phyloP scores from a whole-genome alignment of 2,113 vertebrate genomes.

The Hippopotamus amphibius region DNA sequence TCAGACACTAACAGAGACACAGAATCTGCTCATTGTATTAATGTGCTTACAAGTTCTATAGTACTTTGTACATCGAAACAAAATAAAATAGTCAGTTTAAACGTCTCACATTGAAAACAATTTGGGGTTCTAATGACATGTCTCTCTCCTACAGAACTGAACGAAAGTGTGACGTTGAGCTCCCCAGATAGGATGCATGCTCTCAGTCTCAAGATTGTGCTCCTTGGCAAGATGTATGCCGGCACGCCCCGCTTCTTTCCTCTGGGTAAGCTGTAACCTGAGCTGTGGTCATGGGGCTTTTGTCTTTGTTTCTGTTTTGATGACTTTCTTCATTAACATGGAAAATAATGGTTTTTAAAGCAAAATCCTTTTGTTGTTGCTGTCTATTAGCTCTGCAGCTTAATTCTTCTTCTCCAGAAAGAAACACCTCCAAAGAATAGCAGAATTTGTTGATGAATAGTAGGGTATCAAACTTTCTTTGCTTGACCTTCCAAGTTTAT shows the following conservation, averaged over 20 bases:
- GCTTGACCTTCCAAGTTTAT: background rate
- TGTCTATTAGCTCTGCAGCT: background rate
- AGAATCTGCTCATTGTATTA: slow-evolving; percentile 13
- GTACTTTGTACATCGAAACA: slow-evolving; percentile 25
- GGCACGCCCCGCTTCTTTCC: slow-evolving; percentile 98
- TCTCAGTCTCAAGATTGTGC: slow-evolving; percentile 94
- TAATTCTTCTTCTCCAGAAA: background rate
- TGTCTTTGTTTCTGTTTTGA: background rate
- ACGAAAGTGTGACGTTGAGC: slow-evolving; percentile 91
- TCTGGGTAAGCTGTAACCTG: slow-evolving; percentile 88
- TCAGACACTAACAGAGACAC: background rate
- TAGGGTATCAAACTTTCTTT: background rate
- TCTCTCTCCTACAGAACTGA: slow-evolving; percentile 90
- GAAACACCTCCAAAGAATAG: background rate
- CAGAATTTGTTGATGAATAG: background rate
- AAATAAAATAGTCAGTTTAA: slow-evolving; percentile 41
- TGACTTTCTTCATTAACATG: background rate
- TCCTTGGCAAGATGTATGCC: slow-evolving; percentile 95
- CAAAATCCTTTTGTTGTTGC: background rate
- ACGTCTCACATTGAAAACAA: background rate
- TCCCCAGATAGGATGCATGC: slow-evolving; percentile 94
- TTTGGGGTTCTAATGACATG: background rate
- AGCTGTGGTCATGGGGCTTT: background rate
- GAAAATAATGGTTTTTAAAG: background rate
- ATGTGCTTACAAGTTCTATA: background rate